Base-by-base conservation (phyloP, 1,140 invertebrate genomes). In the Drosophila subobscura region DNA sequence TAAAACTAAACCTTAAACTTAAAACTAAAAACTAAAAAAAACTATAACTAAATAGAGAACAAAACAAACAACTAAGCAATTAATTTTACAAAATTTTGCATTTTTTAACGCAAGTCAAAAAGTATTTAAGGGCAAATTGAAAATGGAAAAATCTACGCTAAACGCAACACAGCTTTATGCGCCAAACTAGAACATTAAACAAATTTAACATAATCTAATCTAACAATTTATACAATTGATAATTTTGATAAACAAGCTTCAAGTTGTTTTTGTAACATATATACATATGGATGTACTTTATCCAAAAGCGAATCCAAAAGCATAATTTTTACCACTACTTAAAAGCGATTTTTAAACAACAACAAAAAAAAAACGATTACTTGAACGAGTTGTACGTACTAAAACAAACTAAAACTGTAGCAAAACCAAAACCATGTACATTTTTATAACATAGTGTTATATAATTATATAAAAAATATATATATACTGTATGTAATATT, bases 171-270 rank as follows among this genome's bases (percentile, higher is more conserved):
- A 88, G 84, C 84, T 88, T 88, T 88, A 88, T 56, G 83, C 83
- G 83, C 83, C 83, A 88, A 88, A 88, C 84, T 88, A 88, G 83
- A 88, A 83, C 53, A 83, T 88, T 88, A 83, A 88, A 85, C 59
- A 79, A 72, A 54, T 75, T 79, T 71, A 79, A 83, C 53, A 67
- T 56, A 85, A 60, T 44, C 14, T 40, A 12, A 45, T 10, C 5
- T 44, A 56, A 66, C 37, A 40, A 73, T 66, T 54, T 58, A 63
- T 33, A 72, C 60, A 71, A 47, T 73, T 63, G 72, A 70, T 72
- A 57, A 53, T 72, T 77, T 66, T 61, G 56, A 68, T 77, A 67
- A 61, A 68, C 45, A 68, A 64, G 64, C 71, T 72, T 68, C 49
- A 59, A 75, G 68, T 81, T 85, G 81, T 81, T 85, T 84, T 85